Base-by-base conservation (phyloP, 53 echinoderm and acorn worm genomes). In the Echinometra lucunter region DNA sequence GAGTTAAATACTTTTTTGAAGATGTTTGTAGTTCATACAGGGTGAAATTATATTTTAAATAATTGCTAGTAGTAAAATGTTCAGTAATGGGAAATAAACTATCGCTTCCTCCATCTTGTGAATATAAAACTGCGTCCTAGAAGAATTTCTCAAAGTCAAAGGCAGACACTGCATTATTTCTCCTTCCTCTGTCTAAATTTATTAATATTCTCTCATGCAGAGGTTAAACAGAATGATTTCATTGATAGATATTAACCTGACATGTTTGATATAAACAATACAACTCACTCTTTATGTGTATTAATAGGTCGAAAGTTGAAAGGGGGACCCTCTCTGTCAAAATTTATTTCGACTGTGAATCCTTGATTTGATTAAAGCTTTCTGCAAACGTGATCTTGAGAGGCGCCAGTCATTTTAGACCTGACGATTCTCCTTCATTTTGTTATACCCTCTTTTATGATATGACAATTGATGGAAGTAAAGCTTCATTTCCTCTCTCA, bases 331-430 rank as follows among this genome's bases (percentile, higher is more conserved):
- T 49, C 10, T 47, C 49, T 85, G 85, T 85, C 85, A 85, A 85
- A 85, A 45, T 85, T 47, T 85, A 85, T 85, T 85, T 85, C 85
- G n/a, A 28, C 49, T 47, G 85, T 85, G 49, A 47, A 49, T 85
- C 45, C 45, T n/a, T 85, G 85, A 85, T 85, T 85, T 85, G 85
- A 85, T 85, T 85, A 85, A 85, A 85, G 85, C 49, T 85, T 85
- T 85, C n/a, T 49, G n/a, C 28, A 49, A 28, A 85, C 85, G 85
- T 85, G 85, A 85, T 85, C 85, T 85, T 85, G 85, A 37, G 49
- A 11, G 85, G 45, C 85, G 85, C 85, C 47, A 85, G 27, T 85
- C 85, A 85, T n/a, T 85, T 81, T 85, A 85, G 85, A 85, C 30
- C 27, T 49, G 42, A 21, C 40, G 35, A 78, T 78, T 42, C 42